Evolutionary conservation across 2,797 vertebrate genomes (phyloP).

Genomic region (Otolemur crassicaudatus): DNA sequence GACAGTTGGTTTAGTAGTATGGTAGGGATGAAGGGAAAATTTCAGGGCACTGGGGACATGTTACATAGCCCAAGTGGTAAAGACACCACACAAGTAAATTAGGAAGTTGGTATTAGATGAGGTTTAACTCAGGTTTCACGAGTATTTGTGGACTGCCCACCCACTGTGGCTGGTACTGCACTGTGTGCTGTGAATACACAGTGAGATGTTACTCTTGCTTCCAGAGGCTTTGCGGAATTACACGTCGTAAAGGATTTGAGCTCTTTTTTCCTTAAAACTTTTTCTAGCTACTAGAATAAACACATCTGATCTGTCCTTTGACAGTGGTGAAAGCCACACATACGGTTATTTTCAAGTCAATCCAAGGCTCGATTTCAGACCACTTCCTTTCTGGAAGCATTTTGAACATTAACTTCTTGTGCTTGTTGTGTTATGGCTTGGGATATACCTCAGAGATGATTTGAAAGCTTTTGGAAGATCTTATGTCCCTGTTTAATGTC

Average conservation of each 20-base stretch:
- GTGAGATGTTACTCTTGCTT: background rate
- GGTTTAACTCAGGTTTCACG: background rate
- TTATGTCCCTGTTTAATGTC: background rate
- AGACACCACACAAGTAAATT: background rate
- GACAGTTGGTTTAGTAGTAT: background rate
- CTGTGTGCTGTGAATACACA: background rate
- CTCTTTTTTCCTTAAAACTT: background rate
- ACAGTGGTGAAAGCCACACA: rapidly evolving
- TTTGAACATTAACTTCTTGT: background rate
- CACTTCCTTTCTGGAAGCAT: background rate
- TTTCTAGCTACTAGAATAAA: background rate
- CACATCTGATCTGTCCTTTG: background rate
- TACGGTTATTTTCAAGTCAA: background rate
- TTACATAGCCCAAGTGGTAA: background rate
- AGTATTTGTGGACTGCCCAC: background rate
- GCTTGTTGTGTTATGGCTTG: background rate
- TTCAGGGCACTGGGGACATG: background rate
- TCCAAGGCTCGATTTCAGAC: background rate
- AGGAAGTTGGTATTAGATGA: background rate
- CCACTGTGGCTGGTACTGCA: background rate
- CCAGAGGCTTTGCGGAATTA: background rate
- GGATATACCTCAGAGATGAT: background rate
- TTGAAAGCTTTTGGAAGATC: background rate
- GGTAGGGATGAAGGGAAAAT: background rate
- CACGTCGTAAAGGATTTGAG: background rate